Base-by-base conservation (phyloP, 2,797 vertebrate species). In the Denticeps clupeoides region DNA sequence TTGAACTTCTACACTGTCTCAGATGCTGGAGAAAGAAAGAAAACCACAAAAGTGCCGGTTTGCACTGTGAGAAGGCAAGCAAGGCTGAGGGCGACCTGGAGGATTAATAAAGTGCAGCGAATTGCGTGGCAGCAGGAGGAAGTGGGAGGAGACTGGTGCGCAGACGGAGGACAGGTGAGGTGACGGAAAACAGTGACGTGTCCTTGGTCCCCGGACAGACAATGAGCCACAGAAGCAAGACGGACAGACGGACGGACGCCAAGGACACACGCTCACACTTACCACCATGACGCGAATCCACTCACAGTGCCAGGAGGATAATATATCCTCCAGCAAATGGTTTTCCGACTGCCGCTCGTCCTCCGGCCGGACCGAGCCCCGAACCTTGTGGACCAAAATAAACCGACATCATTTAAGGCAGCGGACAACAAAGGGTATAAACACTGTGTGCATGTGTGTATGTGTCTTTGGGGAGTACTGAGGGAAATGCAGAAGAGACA, bases 251-350 rank as follows among this genome's bases (percentile, higher is more conserved):
- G 74, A 73, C 58, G n/a, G n/a, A n/a, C n/a, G n/a, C 25, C 24
- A 25, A 12, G 16, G 31, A 33, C 32, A 32, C 32, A 23, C 24
- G 22, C 12, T 57, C 60, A 13, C 58, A 86, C 84, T 86, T 86
- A 86, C 84, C 84, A 83, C 78, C 80, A 86, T 83, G 21, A 77
- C 73, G 56, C 71, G 77, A 63, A 86, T 84, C 84, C 82, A 85
- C 70, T 83, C 79, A 84, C 84, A 85, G 77, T 82, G 82, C 82
- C 82, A 86, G 77, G 84, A 86, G 78, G 84, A 80, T 80, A 85
- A 79, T 70, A 83, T 82, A 83, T 85, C 79, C 75, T 83, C 76
- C 53, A 86, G 79, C 75, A 85, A 79, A 83, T 80, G 80, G 77
- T 82, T 81, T 73, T 77, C 78, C 64, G 80, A 74, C 60, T 65